phyloP scores from a whole-genome alignment of 2,797 vertebrate species.

The Cyprinodon diabolis region DNA sequence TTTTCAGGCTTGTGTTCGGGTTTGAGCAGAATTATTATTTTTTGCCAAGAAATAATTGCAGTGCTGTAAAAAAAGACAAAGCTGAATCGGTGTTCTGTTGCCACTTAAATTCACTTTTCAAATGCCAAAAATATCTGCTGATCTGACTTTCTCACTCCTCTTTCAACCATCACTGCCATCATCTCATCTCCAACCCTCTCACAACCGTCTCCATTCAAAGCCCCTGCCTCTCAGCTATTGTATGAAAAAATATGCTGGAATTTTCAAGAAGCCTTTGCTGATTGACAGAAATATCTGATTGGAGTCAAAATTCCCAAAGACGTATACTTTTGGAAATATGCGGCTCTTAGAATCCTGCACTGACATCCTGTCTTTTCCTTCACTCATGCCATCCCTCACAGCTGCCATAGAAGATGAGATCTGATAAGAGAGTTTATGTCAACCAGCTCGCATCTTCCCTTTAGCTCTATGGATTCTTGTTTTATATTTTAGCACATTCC shows the following conservation, averaged over 20 bases:
- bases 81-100: constrained; percentile 17
- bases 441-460: constrained; percentile 16
- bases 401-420: constrained; percentile 34
- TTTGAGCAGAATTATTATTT: constrained; percentile 52
- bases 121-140: constrained; percentile 53
- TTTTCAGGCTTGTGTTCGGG: constrained; percentile 31
- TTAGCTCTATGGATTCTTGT: constrained; percentile 9
- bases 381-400: constrained; percentile 2
- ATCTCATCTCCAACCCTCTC: constrained; percentile 25
- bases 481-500: constrained; percentile 17
- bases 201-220: constrained; percentile 19
- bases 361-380: constrained; percentile 36
- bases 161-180: constrained; percentile 25
- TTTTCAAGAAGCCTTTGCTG: constrained; percentile 49
- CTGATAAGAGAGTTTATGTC: constrained; percentile 34
- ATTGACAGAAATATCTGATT: constrained; percentile 66
- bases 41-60: constrained; percentile 42
- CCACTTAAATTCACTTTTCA: constrained; percentile 40
- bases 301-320: constrained; percentile 40
- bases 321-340: constrained; percentile 36
- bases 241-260: constrained; percentile 39
- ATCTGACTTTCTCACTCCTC: constrained; percentile 22
- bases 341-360: constrained; percentile 43
- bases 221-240: constrained; percentile 41
- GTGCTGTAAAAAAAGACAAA: constrained; percentile 31